These are phyloP conservation scores for Labia minor DNA, from an alignment of 2,888 invertebrate genomes.

Conservation along the genomic window DNA sequence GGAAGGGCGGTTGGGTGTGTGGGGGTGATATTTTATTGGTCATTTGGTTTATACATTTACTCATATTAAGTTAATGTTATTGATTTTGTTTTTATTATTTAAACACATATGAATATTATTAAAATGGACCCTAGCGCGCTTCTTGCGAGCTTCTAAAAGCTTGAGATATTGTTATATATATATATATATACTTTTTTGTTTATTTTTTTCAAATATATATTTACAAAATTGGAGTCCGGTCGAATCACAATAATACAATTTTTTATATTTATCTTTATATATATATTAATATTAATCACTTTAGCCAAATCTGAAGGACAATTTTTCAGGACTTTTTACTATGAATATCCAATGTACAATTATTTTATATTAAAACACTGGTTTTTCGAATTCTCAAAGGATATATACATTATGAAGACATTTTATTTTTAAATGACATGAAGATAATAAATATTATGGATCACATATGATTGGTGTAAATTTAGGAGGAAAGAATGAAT, in stretches of 20 bases:
- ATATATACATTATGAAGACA: background rate
- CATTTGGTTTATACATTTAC: background rate
- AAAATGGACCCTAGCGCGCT: conserved; percentile 13
- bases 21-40: background rate
- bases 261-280: background rate
- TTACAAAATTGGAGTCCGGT: background rate
- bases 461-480: conserved; percentile 13
- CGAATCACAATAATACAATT: background rate
- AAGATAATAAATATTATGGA: background rate
- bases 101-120: background rate
- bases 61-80: too few relatives aligned
- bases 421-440: background rate
- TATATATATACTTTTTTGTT: background rate
- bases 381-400: background rate
- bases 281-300: background rate
- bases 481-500: background rate
- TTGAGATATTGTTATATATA: background rate
- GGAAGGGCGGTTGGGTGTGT: too few relatives aligned
- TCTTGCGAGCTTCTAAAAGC: conserved; percentile 1
- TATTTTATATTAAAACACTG: background rate
- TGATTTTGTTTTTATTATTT: background rate
- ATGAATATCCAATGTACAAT: background rate
- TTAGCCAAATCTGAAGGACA: background rate
- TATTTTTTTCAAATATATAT: background rate
- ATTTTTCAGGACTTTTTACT: background rate